Evolutionary conservation across 2,113 vertebrate species (phyloP), one percentile per base, ranked within the genome.

Genomic region (Smithornis capensis): DNA sequence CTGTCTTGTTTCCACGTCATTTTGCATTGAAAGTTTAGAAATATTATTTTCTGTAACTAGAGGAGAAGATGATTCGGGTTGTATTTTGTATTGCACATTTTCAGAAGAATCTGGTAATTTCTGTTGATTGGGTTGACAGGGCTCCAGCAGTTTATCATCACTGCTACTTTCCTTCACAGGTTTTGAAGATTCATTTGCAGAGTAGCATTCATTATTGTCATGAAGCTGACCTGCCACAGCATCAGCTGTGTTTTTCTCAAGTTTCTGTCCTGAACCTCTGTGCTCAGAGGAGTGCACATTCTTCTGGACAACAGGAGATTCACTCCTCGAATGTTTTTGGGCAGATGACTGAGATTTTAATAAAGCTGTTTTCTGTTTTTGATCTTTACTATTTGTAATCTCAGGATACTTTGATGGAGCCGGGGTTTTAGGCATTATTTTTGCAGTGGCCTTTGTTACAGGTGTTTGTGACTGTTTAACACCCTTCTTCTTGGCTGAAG

Each of bases 401-500:
- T 97, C 97, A 42, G 80, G 17, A 57, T 97, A 97, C 90, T 97
- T 98, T 81, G 97, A 94, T 10, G 91, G 97, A 95, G 93, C 97
- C 47, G 80, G 44, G 55, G 95, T 95, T 92, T 97, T 97, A n/a
- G 97, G 78, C 80, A 97, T 38, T 76, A 63, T 55, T 98, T 98
- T 99, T 96, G 97, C 52, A 81, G 92, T 95, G 40, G 95, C 47
- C 97, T 99, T 99, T 86, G 96, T 85, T 80, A 27, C 95, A 92
- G 94, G 64, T 80, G 96, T 86, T 86, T 92, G 96, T 15, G 67
- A 90, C 25, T 97, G 95, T 95, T 98, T 99, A 76, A 95, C 69
- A 83, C 82, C 95, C 96, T 97, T 99, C 97, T 98, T 99, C 95
- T 98, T 99, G 70, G 98, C 69, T 65, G 88, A 83, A 82, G 49